phyloP scores from a whole-genome alignment of 2,888 invertebrate genomes.

The Stenchaetothrips biformis region DNA sequence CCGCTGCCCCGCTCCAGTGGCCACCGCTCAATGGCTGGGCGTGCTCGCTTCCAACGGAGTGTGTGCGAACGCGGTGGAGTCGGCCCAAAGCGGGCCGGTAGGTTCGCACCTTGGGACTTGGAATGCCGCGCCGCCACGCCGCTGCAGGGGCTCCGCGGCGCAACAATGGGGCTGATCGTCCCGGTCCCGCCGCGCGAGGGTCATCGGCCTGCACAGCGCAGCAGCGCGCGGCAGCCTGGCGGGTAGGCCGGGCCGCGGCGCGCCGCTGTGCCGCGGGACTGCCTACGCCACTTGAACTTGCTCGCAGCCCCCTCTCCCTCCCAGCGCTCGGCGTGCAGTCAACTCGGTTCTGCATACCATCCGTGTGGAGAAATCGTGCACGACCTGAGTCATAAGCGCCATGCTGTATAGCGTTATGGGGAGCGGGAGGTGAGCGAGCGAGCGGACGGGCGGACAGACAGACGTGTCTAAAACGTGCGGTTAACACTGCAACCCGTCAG shows the following conservation, averaged over 20 bases:
- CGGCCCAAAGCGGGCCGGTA: too few relatives aligned
- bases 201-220: background rate
- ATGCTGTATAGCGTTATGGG: constrained; percentile 3
- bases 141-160: background rate
- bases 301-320: background rate
- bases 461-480: constrained; percentile 17
- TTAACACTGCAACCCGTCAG: constrained; percentile 20
- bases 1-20: constrained; percentile 17
- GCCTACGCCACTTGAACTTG: background rate
- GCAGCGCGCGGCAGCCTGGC: background rate
- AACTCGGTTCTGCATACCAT: background rate
- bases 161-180: background rate
- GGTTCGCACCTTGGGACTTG: too few relatives aligned
- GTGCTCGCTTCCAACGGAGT: background rate
- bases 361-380: constrained; percentile 13
- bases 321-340: background rate
- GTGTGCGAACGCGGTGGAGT: background rate
- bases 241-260: background rate
- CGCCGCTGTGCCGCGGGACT: background rate
- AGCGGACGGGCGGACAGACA: background rate
- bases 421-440: background rate
- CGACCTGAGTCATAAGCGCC: background rate
- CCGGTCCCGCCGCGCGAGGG: too few relatives aligned
- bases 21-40: background rate
- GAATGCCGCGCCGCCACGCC: background rate